Evolutionary conservation across 2,888 invertebrate genomes (phyloP).

Genomic region (Polydrusus cervinus): DNA sequence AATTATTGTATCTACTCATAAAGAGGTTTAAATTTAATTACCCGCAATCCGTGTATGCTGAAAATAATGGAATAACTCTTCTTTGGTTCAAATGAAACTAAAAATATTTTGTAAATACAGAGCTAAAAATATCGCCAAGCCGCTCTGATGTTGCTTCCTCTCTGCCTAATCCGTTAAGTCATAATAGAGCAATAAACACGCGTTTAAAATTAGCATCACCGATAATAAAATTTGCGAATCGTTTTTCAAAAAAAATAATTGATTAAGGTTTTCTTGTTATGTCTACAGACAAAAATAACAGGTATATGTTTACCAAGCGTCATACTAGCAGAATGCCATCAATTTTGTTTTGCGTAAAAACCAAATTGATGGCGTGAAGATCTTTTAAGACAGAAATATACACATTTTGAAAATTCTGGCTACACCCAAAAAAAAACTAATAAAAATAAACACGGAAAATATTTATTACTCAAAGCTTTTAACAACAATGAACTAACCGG

Average conservation of each 20-base stretch:
- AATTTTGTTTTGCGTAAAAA: too few relatives aligned
- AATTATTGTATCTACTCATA: too few relatives aligned
- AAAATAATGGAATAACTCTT: neutral
- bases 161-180: conserved; percentile 13
- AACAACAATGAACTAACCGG: too few relatives aligned
- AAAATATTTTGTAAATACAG: neutral
- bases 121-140: conserved; percentile 28
- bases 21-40: too few relatives aligned
- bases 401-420: too few relatives aligned
- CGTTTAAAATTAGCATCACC: conserved; percentile 24
- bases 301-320: neutral
- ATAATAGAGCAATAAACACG: conserved; percentile 39
- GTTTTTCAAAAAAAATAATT: neutral
- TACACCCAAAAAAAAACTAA: too few relatives aligned
- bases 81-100: neutral
- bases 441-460: too few relatives aligned
- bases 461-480: too few relatives aligned
- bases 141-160: conserved; percentile 8
- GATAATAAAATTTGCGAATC: conserved; percentile 17
- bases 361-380: too few relatives aligned
- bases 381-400: too few relatives aligned
- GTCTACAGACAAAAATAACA: conserved; percentile 9
- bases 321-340: too few relatives aligned
- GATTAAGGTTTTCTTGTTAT: conserved; percentile 14
- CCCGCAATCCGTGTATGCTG: neutral